These are phyloP conservation scores for Acrocephalus scirpaceus DNA, from an alignment of 2,797 vertebrate species.

Conservation along the genomic window DNA sequence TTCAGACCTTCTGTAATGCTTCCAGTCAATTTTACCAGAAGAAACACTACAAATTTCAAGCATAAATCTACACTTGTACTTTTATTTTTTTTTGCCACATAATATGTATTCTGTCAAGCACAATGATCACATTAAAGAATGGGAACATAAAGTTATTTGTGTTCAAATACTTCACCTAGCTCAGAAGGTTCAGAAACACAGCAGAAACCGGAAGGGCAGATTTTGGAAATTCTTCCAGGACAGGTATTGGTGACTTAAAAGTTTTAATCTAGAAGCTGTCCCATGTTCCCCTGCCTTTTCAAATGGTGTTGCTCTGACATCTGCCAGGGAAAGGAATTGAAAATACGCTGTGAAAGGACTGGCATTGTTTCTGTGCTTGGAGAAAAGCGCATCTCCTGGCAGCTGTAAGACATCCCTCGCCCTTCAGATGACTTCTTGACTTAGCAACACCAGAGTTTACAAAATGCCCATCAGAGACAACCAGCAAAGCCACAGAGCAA, in stretches of 20 bases:
- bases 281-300: not conserved
- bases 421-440: not conserved
- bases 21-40: not conserved
- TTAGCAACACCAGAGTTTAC: not conserved
- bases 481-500: not conserved
- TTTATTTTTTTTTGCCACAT: not conserved
- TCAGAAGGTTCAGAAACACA: not conserved
- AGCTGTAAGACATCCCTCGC: not conserved
- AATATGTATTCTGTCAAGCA: not conserved
- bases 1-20: slow-evolving; percentile 26
- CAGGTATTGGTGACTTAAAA: not conserved
- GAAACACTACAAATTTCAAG: not conserved
- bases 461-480: not conserved
- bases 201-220: not conserved
- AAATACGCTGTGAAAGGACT: not conserved
- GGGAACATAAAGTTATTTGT: not conserved
- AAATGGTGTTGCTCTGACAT: not conserved
- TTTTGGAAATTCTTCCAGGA: not conserved
- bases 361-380: not conserved
- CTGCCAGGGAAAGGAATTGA: not conserved
- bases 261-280: not conserved
- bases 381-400: not conserved
- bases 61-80: not conserved
- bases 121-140: not conserved
- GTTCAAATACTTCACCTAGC: not conserved